Percentiles rank a stretch among this genome's conserved stretches.
Evolutionary conservation across 2,113 vertebrate species (phyloP).

Genomic region (Xenopus laevis): DNA sequence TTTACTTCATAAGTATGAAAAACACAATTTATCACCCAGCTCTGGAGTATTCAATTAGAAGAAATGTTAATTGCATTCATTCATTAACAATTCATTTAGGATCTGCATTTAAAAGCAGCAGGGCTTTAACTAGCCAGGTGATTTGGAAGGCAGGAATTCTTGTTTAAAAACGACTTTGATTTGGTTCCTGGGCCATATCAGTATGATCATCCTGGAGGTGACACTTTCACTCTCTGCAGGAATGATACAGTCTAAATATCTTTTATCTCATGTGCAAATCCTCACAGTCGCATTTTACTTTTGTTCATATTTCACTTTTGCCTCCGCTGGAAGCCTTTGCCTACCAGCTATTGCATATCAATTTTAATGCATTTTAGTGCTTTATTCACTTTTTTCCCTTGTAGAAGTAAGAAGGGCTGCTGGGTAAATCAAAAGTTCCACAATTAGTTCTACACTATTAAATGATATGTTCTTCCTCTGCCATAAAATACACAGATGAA

Average conservation of each 20-base stretch:
- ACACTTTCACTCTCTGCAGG: slow-evolving; percentile 39
- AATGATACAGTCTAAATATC: slow-evolving; percentile 45
- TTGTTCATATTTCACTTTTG: slow-evolving; percentile 37
- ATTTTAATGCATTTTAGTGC: slow-evolving; percentile 1
- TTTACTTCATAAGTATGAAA: slow-evolving; percentile 38
- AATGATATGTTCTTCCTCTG: slow-evolving; percentile 15
- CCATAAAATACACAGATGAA: slow-evolving; percentile 4
- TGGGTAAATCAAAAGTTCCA: slow-evolving; percentile 12
- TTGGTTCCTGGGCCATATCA: slow-evolving; percentile 42
- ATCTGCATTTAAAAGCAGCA: slow-evolving; percentile 46
- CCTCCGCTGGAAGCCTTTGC: slow-evolving; percentile 35
- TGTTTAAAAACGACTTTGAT: slow-evolving; percentile 44
- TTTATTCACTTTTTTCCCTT: slow-evolving; percentile 17
- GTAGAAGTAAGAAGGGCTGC: slow-evolving; percentile 6
- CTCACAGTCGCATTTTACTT: slow-evolving; percentile 24
- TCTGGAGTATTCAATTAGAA: slow-evolving; percentile 46
- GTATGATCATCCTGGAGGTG: slow-evolving; percentile 44
- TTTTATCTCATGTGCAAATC: slow-evolving; percentile 43
- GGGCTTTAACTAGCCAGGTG: slow-evolving; percentile 44
- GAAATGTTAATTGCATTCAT: slow-evolving; percentile 47
- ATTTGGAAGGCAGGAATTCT: slow-evolving; percentile 42
- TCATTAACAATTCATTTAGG: slow-evolving; percentile 47
- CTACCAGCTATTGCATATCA: slow-evolving; percentile 25
- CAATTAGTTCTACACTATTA: slow-evolving; percentile 31
- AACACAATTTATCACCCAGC: slow-evolving; percentile 41